These are phyloP conservation scores for Stenichneumon culpator DNA, from an alignment of 2,888 invertebrate genomes.

Conservation along the genomic window DNA sequence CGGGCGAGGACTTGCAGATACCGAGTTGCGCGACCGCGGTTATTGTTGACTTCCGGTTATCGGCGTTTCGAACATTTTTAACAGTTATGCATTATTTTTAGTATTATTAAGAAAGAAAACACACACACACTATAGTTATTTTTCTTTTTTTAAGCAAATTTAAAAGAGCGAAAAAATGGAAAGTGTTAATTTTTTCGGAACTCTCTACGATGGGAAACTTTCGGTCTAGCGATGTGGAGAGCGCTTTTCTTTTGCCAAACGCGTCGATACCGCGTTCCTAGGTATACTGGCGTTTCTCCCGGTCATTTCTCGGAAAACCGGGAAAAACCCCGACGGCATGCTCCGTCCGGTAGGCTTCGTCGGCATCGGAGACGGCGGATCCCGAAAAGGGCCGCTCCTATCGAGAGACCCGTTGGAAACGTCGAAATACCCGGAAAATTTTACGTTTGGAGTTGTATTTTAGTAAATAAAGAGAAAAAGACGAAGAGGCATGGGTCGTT, in stretches of 20 bases:
- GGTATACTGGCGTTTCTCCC: conserved; percentile 21
- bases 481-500: not conserved
- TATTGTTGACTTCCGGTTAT: not conserved
- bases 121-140: too few relatives aligned
- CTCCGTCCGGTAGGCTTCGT: not conserved
- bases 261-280: conserved; percentile 34
- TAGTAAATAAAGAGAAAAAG: not conserved
- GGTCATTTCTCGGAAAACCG: conserved; percentile 23
- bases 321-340: conserved; percentile 35
- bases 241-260: conserved; percentile 19
- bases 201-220: not conserved
- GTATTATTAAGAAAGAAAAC: not conserved
- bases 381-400: conserved; percentile 25
- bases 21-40: not conserved
- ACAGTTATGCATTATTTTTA: not conserved
- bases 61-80: not conserved
- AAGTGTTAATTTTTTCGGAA: not conserved
- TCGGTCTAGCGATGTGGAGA: not conserved
- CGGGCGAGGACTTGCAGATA: not conserved
- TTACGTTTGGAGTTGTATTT: not conserved
- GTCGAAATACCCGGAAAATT: conserved; percentile 2
- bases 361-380: conserved; percentile 26
- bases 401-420: conserved; percentile 25
- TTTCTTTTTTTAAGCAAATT: too few relatives aligned
- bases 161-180: not conserved